Conservation (phyloP, 1,140 invertebrate species). For the Aphis gossypii region DNA sequence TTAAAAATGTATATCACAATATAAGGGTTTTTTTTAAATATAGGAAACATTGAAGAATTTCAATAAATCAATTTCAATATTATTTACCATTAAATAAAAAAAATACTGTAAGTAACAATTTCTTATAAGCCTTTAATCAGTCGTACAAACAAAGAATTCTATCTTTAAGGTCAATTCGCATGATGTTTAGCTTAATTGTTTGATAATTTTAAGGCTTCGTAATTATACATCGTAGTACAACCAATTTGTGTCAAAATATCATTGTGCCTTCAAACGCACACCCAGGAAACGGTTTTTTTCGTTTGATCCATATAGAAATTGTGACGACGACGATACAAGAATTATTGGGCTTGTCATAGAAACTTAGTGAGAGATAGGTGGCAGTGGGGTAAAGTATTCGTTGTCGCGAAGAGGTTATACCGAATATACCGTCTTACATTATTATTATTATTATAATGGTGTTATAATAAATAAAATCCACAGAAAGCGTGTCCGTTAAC, state of each 20-base stretch:
- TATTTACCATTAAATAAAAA: neutral
- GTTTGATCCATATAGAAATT: neutral
- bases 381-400: neutral
- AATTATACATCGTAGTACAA: too few species aligned
- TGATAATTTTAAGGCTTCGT: too few species aligned
- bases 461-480: neutral
- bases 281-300: neutral
- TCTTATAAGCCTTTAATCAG: neutral
- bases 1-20: neutral
- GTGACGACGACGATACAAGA: neutral
- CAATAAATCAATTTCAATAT: neutral
- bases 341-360: neutral
- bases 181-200: too few species aligned
- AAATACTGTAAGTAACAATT: neutral
- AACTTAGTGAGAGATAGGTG: accelerated
- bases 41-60: neutral
- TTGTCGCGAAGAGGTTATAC: conserved; percentile 18
- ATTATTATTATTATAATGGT: neutral
- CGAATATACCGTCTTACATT: neutral
- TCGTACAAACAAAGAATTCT: neutral
- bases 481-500: neutral
- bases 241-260: neutral
- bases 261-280: neutral
- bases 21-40: neutral
- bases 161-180: too few species aligned